Base-by-base conservation (phyloP, 2,888 invertebrate genomes). In the Elegia similella region DNA sequence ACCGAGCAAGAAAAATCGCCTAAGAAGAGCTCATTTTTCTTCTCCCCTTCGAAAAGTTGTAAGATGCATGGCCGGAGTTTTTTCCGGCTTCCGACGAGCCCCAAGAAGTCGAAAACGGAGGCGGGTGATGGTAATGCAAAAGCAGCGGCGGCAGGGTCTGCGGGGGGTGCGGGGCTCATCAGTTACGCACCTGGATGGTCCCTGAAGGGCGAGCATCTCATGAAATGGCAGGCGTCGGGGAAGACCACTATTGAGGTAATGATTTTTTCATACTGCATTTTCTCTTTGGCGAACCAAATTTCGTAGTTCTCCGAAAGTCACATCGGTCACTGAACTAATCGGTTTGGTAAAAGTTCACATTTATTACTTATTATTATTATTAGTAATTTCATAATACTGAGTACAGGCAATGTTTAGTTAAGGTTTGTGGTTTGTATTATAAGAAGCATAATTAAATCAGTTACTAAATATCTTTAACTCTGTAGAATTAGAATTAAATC, bases 151-250 rank as follows among this genome's bases (percentile, higher is more conserved):
- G 69, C n/a, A n/a, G n/a, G n/a, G n/a, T n/a, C 74, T 57, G 81
- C 80, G 59, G 74, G 73, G 10, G 82, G 77, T 29, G 77, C 78
- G 61, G 92, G 93, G 15, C 92, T 93, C 62, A 93, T 93, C 81
- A 93, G 93, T 80, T 93, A 93, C 73, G 93, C 93, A 59, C 93
- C 93, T 34, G 93, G 93, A 59, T 93, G 93, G 93, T 93, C 93
- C 56, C 82, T 93, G 65, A 93, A 93, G 71, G 93, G 93, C 42
- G 92, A 93, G 71, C 93, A 93, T 72, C 92, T 93, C 59, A 92
- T 93, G 84, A 93, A 93, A 82, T 93, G 93, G 93, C 93, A 93
- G 70, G 92, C 89, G 62, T 93, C 92, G 17, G 93, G 93, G 52
- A 93, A 92, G 75, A 92, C 92, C 15, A 93, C 93, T 32, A 88